Evolutionary conservation across 2,113 vertebrate species (phyloP), one percentile per base, ranked within the genome.

Genomic region (Benitochromis conjunctus): DNA sequence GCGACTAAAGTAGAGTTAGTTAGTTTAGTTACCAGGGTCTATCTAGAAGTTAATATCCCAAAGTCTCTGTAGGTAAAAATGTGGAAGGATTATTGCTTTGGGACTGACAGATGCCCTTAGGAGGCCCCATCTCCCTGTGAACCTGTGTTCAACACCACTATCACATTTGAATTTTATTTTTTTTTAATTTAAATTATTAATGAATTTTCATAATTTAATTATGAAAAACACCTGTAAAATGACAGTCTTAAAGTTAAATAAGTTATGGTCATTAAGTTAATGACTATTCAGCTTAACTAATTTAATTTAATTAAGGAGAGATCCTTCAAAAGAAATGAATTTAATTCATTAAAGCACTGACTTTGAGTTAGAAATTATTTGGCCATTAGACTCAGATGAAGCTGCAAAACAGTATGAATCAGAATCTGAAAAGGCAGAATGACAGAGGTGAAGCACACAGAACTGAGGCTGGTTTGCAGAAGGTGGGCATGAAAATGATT

Each of bases 161-260:
- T 46, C 66, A 71, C 24, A 31, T 51, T 71, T 71, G 46, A 2
- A 74, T 71, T 71, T 29, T 0, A 71, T 46, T 48, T 0, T 24
- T 48, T 71, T 0, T 48, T 14, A 5, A 48, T 48, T 48, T 48
- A 16, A 48, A 48, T 43, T 43, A 3, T 12, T 43, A 13, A 12
- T 43, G 12, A 43, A 26, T n/a, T 64, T 36, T 31, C 31, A 31
- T 31, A 6, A 6, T 31, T 31, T 2, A 48, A 14, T 48, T 14
- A 48, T 14, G 5, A 5, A 12, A 46, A 46, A 5, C 4, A 4
- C 14, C 6, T 18, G 6, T 53, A 19, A 53, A 53, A 19, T 8
- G 18, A 19, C 7, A 53, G 41, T 71, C 4, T 29, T 48, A 48
- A 74, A 29, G 24, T 24, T 71, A 74, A 74, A 48, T 29, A 74